These are phyloP conservation scores for Streblospio benedicti DNA, from an alignment of 1,140 invertebrate genomes.

Conservation along the genomic window DNA sequence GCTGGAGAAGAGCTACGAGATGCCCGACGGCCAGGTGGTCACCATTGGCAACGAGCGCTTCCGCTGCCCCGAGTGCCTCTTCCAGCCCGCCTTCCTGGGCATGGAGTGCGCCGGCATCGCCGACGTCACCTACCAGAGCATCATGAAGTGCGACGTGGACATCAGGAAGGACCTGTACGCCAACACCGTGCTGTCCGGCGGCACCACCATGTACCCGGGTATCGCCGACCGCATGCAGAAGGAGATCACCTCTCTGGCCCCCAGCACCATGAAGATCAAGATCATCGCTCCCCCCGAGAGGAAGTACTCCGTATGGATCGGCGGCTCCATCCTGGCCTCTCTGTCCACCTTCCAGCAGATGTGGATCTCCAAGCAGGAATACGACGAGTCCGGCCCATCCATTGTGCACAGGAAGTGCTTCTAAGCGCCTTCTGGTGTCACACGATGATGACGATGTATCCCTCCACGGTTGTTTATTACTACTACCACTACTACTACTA, in stretches of 20 bases:
- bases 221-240: slow-evolving; percentile 69
- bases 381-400: too few relatives aligned
- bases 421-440: too few relatives aligned
- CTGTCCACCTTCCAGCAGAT: too few relatives aligned
- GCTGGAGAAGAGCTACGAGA: slow-evolving; percentile 78
- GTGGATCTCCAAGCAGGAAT: too few relatives aligned
- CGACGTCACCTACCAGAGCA: slow-evolving; percentile 75
- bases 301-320: too few relatives aligned
- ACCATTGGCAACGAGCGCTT: slow-evolving; percentile 70
- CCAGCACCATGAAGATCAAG: slow-evolving; percentile 46
- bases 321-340: too few relatives aligned
- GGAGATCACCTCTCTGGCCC: slow-evolving; percentile 53
- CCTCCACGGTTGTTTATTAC: too few relatives aligned
- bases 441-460: too few relatives aligned
- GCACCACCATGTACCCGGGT: slow-evolving; percentile 87
- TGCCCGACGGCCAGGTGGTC: slow-evolving; percentile 63
- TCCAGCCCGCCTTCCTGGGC: slow-evolving; percentile 52
- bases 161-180: slow-evolving; percentile 65
- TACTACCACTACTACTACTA: too few relatives aligned
- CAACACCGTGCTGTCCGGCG: too few relatives aligned
- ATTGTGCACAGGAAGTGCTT: too few relatives aligned
- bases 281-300: too few relatives aligned
- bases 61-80: slow-evolving; percentile 73
- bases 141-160: slow-evolving; percentile 57
- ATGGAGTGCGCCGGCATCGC: slow-evolving; percentile 28